phyloP scores from a whole-genome alignment of 1,140 invertebrate species.

The Trypoxylus dichotomus region DNA sequence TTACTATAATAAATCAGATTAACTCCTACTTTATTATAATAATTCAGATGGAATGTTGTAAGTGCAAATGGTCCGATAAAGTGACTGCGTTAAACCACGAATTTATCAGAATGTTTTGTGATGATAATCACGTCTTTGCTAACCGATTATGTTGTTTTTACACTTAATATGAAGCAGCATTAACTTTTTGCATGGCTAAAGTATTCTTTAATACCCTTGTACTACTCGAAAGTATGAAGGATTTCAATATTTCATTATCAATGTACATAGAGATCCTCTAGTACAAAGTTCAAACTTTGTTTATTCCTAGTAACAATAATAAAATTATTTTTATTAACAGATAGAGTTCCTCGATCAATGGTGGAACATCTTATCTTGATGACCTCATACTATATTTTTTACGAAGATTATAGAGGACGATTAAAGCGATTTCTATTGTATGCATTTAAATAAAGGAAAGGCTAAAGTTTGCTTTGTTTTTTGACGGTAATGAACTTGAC shows the following conservation, averaged over 20 bases:
- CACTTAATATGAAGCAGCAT: background rate
- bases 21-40: too few relatives aligned
- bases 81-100: background rate
- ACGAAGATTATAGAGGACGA: background rate
- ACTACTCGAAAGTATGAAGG: background rate
- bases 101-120: background rate
- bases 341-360: background rate
- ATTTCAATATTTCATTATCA: background rate
- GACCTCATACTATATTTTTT: background rate
- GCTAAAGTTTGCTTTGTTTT: background rate
- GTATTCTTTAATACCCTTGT: background rate
- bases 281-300: slow-evolving; percentile 2
- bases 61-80: too few relatives aligned
- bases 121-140: too few relatives aligned
- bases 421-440: background rate
- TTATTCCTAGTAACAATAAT: background rate
- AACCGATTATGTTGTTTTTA: background rate
- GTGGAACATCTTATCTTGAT: background rate
- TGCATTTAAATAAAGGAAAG: background rate
- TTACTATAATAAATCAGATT: too few relatives aligned
- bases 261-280: background rate
- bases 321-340: background rate
- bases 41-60: too few relatives aligned
- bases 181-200: background rate
- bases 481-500: background rate